Base-by-base conservation (phyloP, 2,797 vertebrate species). In the Sebastes paucispinis region DNA sequence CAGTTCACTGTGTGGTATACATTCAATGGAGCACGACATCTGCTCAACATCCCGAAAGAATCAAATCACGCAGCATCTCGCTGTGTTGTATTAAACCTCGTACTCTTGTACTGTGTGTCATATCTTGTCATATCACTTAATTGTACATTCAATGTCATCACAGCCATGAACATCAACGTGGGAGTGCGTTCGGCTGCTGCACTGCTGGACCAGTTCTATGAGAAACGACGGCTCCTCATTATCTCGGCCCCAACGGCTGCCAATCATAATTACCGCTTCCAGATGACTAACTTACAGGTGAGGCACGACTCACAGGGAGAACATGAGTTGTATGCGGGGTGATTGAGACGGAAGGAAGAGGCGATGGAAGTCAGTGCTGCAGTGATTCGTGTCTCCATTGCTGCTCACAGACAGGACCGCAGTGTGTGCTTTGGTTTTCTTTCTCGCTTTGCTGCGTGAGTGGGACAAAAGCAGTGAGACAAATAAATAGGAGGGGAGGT, bases 141-240 rank as follows among this genome's bases (percentile, higher is more conserved):
- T 80, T 86, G 69, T 76, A 13, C 59, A 54, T 87, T 84, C 60
- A 27, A 62, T 91, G 73, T 86, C 78, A 20, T 82, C 74, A 9
- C 91, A 99, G 98, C 97, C 75, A 98, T 99, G 98, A 99, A 97
- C 91, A 96, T 99, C 87, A 98, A 98, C 81, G 96, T 98, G 86
- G 97, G 96, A 1, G 97, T 99, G 81, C 96, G 97, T 70, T 95
- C 97, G 3, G 98, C 98, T 54, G 97, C 97, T 3, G 97, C 96
- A 2, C 96, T 99, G 78, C 93, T 99, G 90, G 98, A 99, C 90
- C 98, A 99, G 54, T 99, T 99, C 96, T 99, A 99, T 80, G 98
- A 99, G 95, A 99, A 99, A 90, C 94, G 98, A 24, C 96, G 98
- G 43, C 93, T 99, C 72, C 93, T 99, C 81, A 97, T 99, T 86